phyloP scores from a whole-genome alignment of 2,797 vertebrate genomes.

The Galaxias olidus region DNA sequence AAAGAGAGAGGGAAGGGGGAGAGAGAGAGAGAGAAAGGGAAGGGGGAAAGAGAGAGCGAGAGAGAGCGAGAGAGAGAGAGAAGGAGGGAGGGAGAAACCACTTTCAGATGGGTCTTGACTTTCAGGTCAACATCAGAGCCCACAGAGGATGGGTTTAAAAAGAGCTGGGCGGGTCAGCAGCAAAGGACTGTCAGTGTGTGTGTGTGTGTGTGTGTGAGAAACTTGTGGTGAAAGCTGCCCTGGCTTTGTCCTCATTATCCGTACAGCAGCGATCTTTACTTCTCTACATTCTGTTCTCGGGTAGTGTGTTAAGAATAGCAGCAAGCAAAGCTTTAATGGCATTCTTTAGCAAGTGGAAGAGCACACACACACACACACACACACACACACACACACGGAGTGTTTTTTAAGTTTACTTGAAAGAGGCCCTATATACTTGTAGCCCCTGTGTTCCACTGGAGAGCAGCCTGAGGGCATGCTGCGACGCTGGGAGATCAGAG shows the following conservation, averaged over 20 bases:
- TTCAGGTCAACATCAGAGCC: conserved; percentile 20
- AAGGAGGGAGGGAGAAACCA: conserved; percentile 25
- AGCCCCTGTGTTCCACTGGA: conserved; percentile 44
- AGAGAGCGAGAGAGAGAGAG: not conserved
- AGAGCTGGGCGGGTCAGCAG: not conserved
- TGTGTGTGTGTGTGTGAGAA: not conserved
- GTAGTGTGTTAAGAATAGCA: not conserved
- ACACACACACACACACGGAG: conserved; percentile 14
- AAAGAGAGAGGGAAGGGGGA: not conserved
- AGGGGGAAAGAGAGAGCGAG: not conserved
- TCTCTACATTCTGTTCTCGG: too few species aligned
- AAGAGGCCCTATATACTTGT: conserved; percentile 56
- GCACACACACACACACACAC: conserved; percentile 32
- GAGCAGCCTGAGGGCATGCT: conserved; percentile 39
- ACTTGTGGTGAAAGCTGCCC: too few species aligned
- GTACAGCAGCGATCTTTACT: too few species aligned
- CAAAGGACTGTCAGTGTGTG: not conserved
- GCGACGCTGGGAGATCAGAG: conserved; percentile 35
- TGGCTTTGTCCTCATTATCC: too few species aligned
- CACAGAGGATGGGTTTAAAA: conserved; percentile 10
- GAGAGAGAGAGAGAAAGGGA: conserved; percentile 6
- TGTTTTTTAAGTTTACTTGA: conserved; percentile 63
- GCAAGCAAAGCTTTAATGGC: conserved; percentile 21
- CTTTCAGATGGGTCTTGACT: conserved; percentile 50
- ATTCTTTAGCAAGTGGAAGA: conserved; percentile 37